Base-by-base conservation (phyloP, 2,888 invertebrate species). In the Drosophila affinis region DNA sequence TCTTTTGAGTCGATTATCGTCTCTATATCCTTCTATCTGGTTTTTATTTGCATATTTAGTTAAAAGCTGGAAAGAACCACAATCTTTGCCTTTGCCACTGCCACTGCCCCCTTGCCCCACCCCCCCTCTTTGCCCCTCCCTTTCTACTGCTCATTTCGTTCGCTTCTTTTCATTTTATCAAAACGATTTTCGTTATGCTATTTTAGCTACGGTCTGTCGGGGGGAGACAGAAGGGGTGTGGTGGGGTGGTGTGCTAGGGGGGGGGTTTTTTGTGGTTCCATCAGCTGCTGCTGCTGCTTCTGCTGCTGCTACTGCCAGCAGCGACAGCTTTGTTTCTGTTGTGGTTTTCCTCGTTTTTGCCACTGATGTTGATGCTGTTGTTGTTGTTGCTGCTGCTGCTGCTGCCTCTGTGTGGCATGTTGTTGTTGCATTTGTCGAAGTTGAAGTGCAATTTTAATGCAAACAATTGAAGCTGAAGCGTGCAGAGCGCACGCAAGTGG, bases 361-460 rank as follows among this genome's bases (percentile, higher is more conserved):
- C 56, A 63, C 54, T 61, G 59, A 45, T 58, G 24, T 21, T 53
- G 32, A 29, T 62, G 21, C 49, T 56, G 21, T 24, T 48, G 12
- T 21, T 21, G 46, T 27, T 46, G 57, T 7, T 57, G 45, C 55
- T 68, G 54, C 32, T 60, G 60, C 54, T 63, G 54, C 32, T 60
- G 60, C 54, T 63, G 67, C 21, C 21, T 21, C 21, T 21, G 21
- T 21, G 21, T 21, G 21, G 21, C 21, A 61, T 70, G 76, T 73
- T 69, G 76, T 73, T 69, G 78, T 81, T 76, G 85, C 78, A 81
- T 76, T 75, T 84, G 84, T 85, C 83, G 83, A 84, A 83, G 73
- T 69, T 86, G 79, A 81, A 84, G 83, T 84, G 87, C 87, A 83
- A 84, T 84, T 84, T 84, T 81, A 84, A 84, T 84, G 87, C 83